A percentile compares a stretch with the other conserved stretches of the same genome.
phyloP scores from a whole-genome alignment of 1,140 invertebrate species.

The Tenebrio molitor region DNA sequence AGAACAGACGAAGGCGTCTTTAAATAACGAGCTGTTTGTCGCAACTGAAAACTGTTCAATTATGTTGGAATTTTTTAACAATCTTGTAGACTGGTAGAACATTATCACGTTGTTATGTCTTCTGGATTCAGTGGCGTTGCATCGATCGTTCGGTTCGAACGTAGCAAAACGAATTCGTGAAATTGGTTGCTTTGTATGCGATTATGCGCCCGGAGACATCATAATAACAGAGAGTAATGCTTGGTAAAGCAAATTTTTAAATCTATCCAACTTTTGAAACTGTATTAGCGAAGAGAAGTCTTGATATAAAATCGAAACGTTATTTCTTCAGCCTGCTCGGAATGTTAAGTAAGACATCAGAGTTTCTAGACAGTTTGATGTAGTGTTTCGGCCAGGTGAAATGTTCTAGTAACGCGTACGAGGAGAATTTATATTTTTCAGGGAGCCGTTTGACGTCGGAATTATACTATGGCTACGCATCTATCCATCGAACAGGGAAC shows the following conservation, averaged over 20 bases:
- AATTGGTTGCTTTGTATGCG: conserved; percentile 37
- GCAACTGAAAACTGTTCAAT: conserved; percentile 27
- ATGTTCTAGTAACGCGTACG: conserved; percentile 45
- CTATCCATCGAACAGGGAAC: conserved; percentile 40
- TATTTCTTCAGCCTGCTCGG: conserved; percentile 50
- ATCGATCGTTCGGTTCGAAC: conserved; percentile 16
- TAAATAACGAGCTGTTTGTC: conserved; percentile 32
- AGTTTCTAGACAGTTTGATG: conserved; percentile 56
- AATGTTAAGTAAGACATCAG: conserved; percentile 56
- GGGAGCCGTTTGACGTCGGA: conserved; percentile 47
- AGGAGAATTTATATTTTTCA: conserved; percentile 54
- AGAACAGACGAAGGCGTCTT: conserved; percentile 12
- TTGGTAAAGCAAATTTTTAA: conserved; percentile 35
- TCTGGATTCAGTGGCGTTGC: conserved; percentile 3
- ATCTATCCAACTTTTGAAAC: conserved; percentile 36
- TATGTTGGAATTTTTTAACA: conserved; percentile 37
- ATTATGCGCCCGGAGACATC: conserved; percentile 21
- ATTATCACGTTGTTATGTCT: conserved; percentile 29
- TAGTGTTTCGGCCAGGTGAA: conserved; percentile 53
- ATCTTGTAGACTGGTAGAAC: conserved; percentile 20
- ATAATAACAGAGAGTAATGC: conserved; percentile 28
- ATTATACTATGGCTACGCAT: conserved; percentile 49
- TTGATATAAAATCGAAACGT: conserved; percentile 53
- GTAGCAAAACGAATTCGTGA: conserved; percentile 19
- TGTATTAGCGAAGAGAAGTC: conserved; percentile 32